Base-by-base conservation (phyloP, 2,888 invertebrate genomes). In the Erebia palarica region DNA sequence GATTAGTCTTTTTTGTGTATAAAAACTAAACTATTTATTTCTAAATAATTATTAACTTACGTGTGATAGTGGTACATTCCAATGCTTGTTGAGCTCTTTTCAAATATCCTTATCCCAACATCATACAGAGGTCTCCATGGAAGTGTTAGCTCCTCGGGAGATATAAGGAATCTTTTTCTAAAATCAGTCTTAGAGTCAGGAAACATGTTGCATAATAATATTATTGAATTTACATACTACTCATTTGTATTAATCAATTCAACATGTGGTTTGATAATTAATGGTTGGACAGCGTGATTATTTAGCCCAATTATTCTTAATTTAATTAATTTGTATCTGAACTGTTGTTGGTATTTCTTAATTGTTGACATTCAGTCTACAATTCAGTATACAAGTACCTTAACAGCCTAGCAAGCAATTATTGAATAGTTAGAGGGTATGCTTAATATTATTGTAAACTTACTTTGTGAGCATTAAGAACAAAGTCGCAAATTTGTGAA, bases 51-150 rank as follows among this genome's bases (percentile, higher is more conserved):
- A 4, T 27, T 27, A 27, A 90, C 94, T 91, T 90, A 94, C 94
- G 82, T 87, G 75, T 88, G 88, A 84, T 92, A 94, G 79, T 93
- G 94, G 78, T 94, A 95, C 93, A 96, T 94, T 78, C 95, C 95
- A 69, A 95, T 87, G 61, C 91, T 91, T 10, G 94, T 91, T 70
- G 94, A 85, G 78, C 88, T 94, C 74, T 92, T 94, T 76, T 94
- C 94, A 78, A 95, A 94, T 73, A 96, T 91, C 77, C 94, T 93
- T 76, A 93, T 89, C 70, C 94, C 94, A 59, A 97, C 85, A 9
- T 96, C 94, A 84, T 96, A 97, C 10, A 99, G 90, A 13, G 98
- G 98, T 77, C 95, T 94, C 99, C 99, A 99, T 67, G 96, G 96
- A 73, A 99, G 90, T 72, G 94, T 94, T 70, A 99, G 84, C 74